These are phyloP conservation scores for Leguminivora glycinivorella DNA, from an alignment of 1,140 invertebrate genomes.

Conservation along the genomic window DNA sequence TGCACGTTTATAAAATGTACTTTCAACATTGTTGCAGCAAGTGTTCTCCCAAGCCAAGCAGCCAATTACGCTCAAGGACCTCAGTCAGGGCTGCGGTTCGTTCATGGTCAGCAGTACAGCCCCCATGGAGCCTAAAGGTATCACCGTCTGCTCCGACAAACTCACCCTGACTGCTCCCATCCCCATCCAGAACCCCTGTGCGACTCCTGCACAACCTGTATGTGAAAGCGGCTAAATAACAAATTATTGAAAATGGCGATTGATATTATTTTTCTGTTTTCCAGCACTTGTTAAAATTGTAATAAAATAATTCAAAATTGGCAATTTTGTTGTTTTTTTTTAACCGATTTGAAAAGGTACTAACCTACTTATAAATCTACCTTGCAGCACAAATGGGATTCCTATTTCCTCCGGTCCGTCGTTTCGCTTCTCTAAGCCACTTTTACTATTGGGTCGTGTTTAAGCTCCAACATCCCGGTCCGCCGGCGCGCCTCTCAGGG, in stretches of 20 bases:
- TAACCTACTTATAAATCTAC: too few relatives aligned
- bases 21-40: neutral
- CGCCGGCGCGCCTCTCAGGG: too few relatives aligned
- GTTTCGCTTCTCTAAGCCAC: too few relatives aligned
- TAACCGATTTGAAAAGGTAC: too few relatives aligned
- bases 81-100: neutral
- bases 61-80: neutral
- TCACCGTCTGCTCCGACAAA: neutral
- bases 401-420: too few relatives aligned
- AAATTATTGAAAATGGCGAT: neutral
- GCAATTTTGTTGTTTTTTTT: too few relatives aligned
- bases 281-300: neutral
- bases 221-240: neutral
- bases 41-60: neutral
- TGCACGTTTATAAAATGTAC: neutral
- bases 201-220: too few relatives aligned
- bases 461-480: too few relatives aligned
- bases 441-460: too few relatives aligned
- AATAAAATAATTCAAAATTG: too few relatives aligned
- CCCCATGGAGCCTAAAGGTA: neutral
- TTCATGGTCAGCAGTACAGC: slow-evolving; percentile 12
- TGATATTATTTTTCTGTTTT: neutral
- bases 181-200: neutral
- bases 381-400: too few relatives aligned
- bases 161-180: neutral